These are phyloP conservation scores for Himantopus leucocephalus DNA, from an alignment of 2,113 vertebrate species.

Conservation along the genomic window DNA sequence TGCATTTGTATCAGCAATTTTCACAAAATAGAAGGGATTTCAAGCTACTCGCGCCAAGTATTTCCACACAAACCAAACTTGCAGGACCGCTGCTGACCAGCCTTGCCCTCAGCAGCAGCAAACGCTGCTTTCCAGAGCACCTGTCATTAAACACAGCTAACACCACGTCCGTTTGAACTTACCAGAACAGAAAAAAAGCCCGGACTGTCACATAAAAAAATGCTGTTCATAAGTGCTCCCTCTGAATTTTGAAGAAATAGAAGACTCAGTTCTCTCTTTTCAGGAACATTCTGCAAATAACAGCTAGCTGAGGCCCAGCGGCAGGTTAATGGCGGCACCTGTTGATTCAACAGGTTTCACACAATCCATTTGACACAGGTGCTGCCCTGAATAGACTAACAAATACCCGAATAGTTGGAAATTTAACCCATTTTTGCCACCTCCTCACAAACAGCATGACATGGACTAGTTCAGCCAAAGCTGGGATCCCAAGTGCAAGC, in stretches of 20 bases:
- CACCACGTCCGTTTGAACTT: not conserved
- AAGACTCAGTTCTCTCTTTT: not conserved
- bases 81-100: not conserved
- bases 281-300: not conserved
- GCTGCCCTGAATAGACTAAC: not conserved
- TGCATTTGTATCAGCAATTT: not conserved
- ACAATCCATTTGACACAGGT: not conserved
- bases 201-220: accelerated
- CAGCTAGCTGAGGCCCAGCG: not conserved
- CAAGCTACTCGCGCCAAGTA: not conserved
- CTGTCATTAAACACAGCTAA: not conserved
- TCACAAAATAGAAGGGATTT: not conserved
- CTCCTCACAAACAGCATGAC: not conserved
- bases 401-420: not conserved
- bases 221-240: accelerated
- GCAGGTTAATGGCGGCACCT: not conserved
- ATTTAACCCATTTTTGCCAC: not conserved
- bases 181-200: not conserved
- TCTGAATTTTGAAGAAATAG: not conserved
- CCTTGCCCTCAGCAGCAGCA: not conserved
- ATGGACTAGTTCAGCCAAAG: not conserved
- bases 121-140: not conserved
- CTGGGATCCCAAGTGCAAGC: not conserved
- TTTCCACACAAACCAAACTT: not conserved
- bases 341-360: not conserved